A percentile compares a stretch with the other conserved stretches of the same genome.
phyloP scores from a whole-genome alignment of 1,140 invertebrate species.

The Phthorimaea operculella region DNA sequence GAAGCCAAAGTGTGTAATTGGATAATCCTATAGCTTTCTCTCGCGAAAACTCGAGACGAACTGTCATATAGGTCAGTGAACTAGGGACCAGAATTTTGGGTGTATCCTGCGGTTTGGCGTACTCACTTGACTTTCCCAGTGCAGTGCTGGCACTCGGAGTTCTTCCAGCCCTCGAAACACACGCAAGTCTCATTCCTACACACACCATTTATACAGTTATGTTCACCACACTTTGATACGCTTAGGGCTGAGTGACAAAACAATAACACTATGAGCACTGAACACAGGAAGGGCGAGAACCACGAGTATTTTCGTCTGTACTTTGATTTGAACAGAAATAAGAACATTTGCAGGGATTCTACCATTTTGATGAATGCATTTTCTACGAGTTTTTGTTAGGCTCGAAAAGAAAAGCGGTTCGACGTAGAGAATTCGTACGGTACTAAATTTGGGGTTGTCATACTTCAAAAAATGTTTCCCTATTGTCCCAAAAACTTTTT shows the following conservation, averaged over 20 bases:
- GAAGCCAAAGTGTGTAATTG: slow-evolving; percentile 64
- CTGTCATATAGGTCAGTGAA: slow-evolving; percentile 61
- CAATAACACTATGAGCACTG: slow-evolving; percentile 65
- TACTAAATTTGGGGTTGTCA: slow-evolving; percentile 53
- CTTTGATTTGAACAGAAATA: slow-evolving; percentile 85
- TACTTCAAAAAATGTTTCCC: slow-evolving; percentile 13
- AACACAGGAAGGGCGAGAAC: slow-evolving; percentile 66
- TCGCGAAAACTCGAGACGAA: slow-evolving; percentile 40
- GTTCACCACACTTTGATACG: slow-evolving; percentile 66
- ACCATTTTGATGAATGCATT: slow-evolving; percentile 75
- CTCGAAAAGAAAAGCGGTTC: slow-evolving; percentile 51
- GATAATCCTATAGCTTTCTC: slow-evolving; percentile 57
- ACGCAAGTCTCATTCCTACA: slow-evolving; percentile 88
- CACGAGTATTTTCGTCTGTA: slow-evolving; percentile 78
- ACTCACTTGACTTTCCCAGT: slow-evolving; percentile 91
- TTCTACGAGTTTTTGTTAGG: slow-evolving; percentile 63
- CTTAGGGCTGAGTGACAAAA: slow-evolving; percentile 65
- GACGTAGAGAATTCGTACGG: slow-evolving; percentile 62
- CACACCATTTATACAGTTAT: slow-evolving; percentile 59
- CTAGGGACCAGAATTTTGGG: slow-evolving; percentile 21
- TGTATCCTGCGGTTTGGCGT: slow-evolving; percentile 9
- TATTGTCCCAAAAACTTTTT: background rate
- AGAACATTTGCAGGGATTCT: slow-evolving; percentile 83
- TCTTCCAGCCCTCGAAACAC: slow-evolving; percentile 92
- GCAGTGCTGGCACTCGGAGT: slow-evolving; percentile 87